These are phyloP conservation scores for Papilio helenus DNA, from an alignment of 1,140 invertebrate species.

Conservation along the genomic window DNA sequence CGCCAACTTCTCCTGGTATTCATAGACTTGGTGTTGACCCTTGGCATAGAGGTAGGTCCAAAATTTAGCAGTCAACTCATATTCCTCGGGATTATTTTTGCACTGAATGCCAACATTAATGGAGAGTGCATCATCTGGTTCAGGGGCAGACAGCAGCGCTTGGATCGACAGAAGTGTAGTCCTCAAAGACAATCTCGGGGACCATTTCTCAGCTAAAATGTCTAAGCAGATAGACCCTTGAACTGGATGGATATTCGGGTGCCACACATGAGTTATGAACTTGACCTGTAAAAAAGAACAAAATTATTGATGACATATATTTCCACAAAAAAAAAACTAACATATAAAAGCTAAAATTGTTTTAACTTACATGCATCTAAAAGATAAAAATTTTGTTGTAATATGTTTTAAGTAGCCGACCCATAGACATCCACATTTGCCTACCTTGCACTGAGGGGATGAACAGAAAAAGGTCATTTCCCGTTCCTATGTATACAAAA, in stretches of 20 bases:
- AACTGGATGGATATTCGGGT: neutral
- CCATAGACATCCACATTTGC: no score
- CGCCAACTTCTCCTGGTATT: neutral
- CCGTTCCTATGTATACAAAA: no score
- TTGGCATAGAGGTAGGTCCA: neutral
- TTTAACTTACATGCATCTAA: no score
- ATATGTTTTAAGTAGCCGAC: no score
- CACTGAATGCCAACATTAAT: conserved; percentile 45
- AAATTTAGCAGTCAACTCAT: conserved; percentile 42
- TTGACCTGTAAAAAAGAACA: neutral
- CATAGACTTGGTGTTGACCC: neutral
- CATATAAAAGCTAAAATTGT: no score
- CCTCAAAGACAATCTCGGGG: neutral
- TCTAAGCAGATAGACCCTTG: neutral
- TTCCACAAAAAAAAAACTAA: neutral
- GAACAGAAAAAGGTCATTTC: no score
- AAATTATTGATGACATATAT: neutral
- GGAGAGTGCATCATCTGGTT: conserved; percentile 46
- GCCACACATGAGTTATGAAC: neutral
- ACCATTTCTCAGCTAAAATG: neutral
- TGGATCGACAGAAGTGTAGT: conserved; percentile 43
- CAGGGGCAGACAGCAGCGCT: conserved; percentile 44
- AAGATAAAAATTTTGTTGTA: no score
- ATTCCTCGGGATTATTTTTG: conserved; percentile 40
- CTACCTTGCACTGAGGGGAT: no score